phyloP scores from a whole-genome alignment of 2,113 vertebrate genomes.

The Paramisgurnus dabryanus region DNA sequence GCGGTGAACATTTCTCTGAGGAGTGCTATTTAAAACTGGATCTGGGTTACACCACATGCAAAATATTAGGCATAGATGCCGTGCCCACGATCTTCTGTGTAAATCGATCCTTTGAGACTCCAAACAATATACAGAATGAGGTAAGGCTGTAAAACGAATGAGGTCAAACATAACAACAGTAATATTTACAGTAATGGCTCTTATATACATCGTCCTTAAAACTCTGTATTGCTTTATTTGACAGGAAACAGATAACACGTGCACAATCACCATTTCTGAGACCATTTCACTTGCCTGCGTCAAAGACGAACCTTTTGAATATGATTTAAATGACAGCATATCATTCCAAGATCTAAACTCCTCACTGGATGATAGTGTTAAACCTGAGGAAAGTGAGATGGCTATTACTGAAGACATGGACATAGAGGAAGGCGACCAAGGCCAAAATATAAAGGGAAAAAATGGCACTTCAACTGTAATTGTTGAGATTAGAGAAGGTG shows the following conservation, averaged over 20 bases:
- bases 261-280: constrained; percentile 25
- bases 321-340: constrained; percentile 11
- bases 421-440: constrained; percentile 32
- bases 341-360: not conserved
- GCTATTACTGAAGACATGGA: not conserved
- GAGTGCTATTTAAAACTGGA: constrained; percentile 33
- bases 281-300: constrained; percentile 42
- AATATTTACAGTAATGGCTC: not conserved
- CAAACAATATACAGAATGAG: not conserved
- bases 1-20: constrained; percentile 45
- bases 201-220: not conserved
- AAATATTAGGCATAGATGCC: constrained; percentile 48
- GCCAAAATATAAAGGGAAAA: constrained; percentile 44
- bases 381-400: constrained; percentile 42
- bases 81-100: constrained; percentile 32
- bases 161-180: no score
- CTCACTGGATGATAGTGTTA: not conserved
- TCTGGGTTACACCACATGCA: constrained; percentile 38
- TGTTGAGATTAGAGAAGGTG: not conserved
- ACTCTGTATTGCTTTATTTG: not conserved
- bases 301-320: constrained; percentile 42
- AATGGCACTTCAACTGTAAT: constrained; percentile 10
- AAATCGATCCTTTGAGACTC: not conserved
- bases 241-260: constrained; percentile 29
- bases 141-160: not conserved